Conservation (phyloP, 2,797 vertebrate species). For the Xiphophorus birchmanni region DNA sequence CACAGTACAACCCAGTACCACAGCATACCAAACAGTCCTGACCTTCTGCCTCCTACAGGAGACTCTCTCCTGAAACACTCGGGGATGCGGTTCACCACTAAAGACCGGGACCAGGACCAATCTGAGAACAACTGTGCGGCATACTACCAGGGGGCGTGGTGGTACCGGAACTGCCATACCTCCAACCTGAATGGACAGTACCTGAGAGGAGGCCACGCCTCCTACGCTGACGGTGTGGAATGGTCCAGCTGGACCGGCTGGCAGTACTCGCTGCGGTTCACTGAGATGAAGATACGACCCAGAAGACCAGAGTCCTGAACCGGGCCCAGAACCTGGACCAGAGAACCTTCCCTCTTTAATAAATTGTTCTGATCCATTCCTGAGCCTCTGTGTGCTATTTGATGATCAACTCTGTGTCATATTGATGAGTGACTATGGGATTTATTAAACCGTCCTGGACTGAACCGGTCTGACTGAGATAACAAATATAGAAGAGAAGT, state of each 20-base stretch:
- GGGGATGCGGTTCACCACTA: slow-evolving; percentile 94
- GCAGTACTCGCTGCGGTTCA: slow-evolving; percentile 95
- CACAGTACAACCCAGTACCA: neutral
- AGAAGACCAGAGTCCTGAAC: slow-evolving; percentile 12
- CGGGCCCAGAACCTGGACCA: neutral
- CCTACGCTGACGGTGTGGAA: slow-evolving; percentile 93
- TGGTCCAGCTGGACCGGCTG: slow-evolving; percentile 98
- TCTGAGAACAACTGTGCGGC: slow-evolving; percentile 95
- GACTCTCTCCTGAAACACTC: slow-evolving; percentile 94
- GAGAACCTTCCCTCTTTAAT: neutral
- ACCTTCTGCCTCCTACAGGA: slow-evolving; percentile 61
- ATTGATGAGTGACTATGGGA: neutral
- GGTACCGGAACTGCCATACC: slow-evolving; percentile 97
- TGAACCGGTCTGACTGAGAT: neutral
- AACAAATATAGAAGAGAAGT: too few species aligned
- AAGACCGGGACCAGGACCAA: slow-evolving; percentile 93
- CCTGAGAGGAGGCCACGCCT: slow-evolving; percentile 89
- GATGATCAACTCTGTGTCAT: slow-evolving; percentile 9
- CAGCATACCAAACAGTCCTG: neutral
- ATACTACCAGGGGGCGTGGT: slow-evolving; percentile 95
- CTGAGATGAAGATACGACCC: slow-evolving; percentile 95
- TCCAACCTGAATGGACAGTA: slow-evolving; percentile 98
- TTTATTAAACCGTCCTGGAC: neutral
- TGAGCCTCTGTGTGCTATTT: too few species aligned
- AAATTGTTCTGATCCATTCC: neutral